Conservation (phyloP, 2,113 vertebrate species). For the Trichomycterus rosablanca region DNA sequence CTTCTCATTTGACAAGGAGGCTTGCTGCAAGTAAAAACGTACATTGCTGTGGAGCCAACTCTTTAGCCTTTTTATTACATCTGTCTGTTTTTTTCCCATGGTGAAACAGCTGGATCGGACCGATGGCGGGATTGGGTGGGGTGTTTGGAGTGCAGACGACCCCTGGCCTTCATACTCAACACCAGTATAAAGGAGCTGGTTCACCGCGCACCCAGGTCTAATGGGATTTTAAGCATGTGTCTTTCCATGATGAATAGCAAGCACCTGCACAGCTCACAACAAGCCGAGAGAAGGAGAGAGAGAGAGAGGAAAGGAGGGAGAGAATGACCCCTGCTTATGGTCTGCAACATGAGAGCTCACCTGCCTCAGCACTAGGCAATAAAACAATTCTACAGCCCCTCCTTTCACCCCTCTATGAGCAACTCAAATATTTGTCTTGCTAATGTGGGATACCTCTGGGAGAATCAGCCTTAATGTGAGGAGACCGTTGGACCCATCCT, state of each 20-base stretch:
- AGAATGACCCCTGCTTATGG: constrained; percentile 51
- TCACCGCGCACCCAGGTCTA: constrained; percentile 50
- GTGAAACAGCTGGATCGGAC: constrained; percentile 49
- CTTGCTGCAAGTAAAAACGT: not conserved
- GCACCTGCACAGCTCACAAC: constrained; percentile 66
- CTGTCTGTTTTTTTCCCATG: constrained; percentile 35
- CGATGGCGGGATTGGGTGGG: constrained; percentile 14
- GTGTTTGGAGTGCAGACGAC: constrained; percentile 45
- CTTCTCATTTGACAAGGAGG: constrained; percentile 9
- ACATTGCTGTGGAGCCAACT: constrained; percentile 11
- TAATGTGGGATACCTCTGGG: constrained; percentile 61
- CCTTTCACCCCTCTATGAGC: constrained; percentile 28
- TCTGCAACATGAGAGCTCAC: constrained; percentile 69
- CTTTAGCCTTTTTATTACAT: constrained; percentile 22
- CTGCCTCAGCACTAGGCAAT: constrained; percentile 57
- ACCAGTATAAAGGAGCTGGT: constrained; percentile 52
- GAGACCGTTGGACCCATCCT: constrained; percentile 50
- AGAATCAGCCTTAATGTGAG: constrained; percentile 57
- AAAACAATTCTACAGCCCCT: constrained; percentile 49
- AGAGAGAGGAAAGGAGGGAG: constrained; percentile 15
- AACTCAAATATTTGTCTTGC: constrained; percentile 62
- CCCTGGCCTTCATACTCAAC: constrained; percentile 41
- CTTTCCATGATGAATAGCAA: constrained; percentile 63
- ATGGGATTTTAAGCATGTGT: constrained; percentile 69
- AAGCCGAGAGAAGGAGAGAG: constrained; percentile 42